A percentile compares a stretch with the other conserved stretches of the same genome.
phyloP scores from a whole-genome alignment of 2,888 invertebrate genomes.

The Aphidius colemani region DNA sequence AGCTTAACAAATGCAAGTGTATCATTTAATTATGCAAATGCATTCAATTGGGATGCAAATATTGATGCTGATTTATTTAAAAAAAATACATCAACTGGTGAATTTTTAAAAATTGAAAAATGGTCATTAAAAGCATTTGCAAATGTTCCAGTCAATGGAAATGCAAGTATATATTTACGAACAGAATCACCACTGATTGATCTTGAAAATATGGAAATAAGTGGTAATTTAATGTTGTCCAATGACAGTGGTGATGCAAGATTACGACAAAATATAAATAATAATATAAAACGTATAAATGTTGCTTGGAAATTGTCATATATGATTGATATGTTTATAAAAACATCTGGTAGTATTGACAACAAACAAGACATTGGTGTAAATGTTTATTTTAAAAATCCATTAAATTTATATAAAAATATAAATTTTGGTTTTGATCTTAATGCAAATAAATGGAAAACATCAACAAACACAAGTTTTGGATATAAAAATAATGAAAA shows the following conservation, averaged over 20 bases:
- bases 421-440: slow-evolving; percentile 64
- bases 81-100: not conserved
- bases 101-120: slow-evolving; percentile 2
- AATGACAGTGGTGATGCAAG: slow-evolving; percentile 51
- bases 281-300: slow-evolving; percentile 59
- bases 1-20: slow-evolving; percentile 36
- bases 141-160: slow-evolving; percentile 50
- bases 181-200: slow-evolving; percentile 59
- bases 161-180: slow-evolving; percentile 50
- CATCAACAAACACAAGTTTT: slow-evolving; percentile 67
- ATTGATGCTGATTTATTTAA: slow-evolving; percentile 8
- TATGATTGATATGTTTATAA: slow-evolving; percentile 56
- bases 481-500: slow-evolving; percentile 62
- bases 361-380: slow-evolving; percentile 60
- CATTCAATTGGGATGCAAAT: slow-evolving; percentile 48
- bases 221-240: slow-evolving; percentile 52
- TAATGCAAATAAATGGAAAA: slow-evolving; percentile 64
- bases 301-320: slow-evolving; percentile 64
- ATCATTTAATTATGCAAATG: slow-evolving; percentile 41
- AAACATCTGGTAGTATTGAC: slow-evolving; percentile 49
- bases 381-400: slow-evolving; percentile 64
- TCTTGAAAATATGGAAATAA: slow-evolving; percentile 55
- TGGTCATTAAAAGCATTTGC: slow-evolving; percentile 42
- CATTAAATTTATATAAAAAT: slow-evolving; percentile 61
- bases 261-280: slow-evolving; percentile 53